phyloP scores from a whole-genome alignment of 2,113 vertebrate genomes.

The Nibea coibor region DNA sequence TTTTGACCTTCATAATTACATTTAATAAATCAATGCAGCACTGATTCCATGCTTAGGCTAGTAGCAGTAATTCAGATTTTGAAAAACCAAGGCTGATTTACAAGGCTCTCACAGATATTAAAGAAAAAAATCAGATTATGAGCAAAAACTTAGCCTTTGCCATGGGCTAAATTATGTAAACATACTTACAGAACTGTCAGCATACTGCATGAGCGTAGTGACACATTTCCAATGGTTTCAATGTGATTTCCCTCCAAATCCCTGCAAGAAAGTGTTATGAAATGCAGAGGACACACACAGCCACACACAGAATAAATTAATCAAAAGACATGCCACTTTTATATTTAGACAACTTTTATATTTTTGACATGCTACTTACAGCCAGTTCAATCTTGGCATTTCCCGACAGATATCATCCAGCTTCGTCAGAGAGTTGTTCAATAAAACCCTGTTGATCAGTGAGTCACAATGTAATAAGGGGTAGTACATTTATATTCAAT shows the following conservation, averaged over 20 bases:
- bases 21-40: conserved; percentile 11
- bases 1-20: conserved; percentile 7
- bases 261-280: conserved; percentile 72
- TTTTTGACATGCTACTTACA: conserved; percentile 86
- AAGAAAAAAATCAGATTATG: neutral
- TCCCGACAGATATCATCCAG: conserved; percentile 89
- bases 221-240: conserved; percentile 89
- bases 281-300: conserved; percentile 1
- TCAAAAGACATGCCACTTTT: conserved; percentile 18
- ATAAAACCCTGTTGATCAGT: conserved; percentile 85
- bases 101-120: neutral
- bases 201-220: conserved; percentile 91
- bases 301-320: neutral
- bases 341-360: neutral
- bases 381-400: conserved; percentile 93
- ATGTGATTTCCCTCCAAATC: conserved; percentile 95
- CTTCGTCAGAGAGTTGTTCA: conserved; percentile 91
- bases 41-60: neutral
- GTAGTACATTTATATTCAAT: neutral
- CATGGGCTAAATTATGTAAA: neutral
- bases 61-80: neutral
- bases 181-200: conserved; percentile 95
- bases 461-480: conserved; percentile 16
- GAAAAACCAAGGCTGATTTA: conserved; percentile 21
- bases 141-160: conserved; percentile 3